Evolutionary conservation across 2,888 invertebrate species (phyloP).

Genomic region (Zygaena filipendulae): DNA sequence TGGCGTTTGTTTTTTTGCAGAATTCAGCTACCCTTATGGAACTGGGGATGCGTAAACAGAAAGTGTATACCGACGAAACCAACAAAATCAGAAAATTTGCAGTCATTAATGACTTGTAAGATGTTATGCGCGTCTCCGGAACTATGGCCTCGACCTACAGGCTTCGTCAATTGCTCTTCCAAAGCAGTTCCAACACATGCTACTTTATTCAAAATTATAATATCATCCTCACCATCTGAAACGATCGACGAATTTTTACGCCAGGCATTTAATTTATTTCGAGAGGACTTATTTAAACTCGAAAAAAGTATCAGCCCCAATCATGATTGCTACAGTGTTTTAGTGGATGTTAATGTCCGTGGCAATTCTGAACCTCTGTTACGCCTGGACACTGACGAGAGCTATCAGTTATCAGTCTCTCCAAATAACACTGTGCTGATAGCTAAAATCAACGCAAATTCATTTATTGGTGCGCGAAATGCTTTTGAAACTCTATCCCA

Average conservation of each 20-base stretch:
- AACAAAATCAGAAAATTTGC: constrained; percentile 36
- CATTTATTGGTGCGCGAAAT: constrained; percentile 81
- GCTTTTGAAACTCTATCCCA: constrained; percentile 81
- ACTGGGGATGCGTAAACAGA: constrained; percentile 76
- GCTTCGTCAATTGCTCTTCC: constrained; percentile 70
- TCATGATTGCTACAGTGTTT: constrained; percentile 44
- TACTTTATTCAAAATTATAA: constrained; percentile 57
- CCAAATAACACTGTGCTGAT: constrained; percentile 51
- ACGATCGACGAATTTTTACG: no score
- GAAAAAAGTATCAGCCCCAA: constrained; percentile 37
- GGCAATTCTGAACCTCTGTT: constrained; percentile 59
- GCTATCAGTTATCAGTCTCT: constrained; percentile 71
- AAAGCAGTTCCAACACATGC: constrained; percentile 70
- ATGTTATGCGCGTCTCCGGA: constrained; percentile 77
- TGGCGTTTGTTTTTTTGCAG: constrained; percentile 36
- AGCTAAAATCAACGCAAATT: constrained; percentile 70
- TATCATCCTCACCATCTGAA: constrained; percentile 31
- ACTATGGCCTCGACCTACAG: constrained; percentile 82
- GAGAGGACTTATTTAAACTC: constrained; percentile 45
- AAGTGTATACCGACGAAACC: constrained; percentile 70
- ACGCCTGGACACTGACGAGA: constrained; percentile 75
- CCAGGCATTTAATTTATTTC: constrained; percentile 55
- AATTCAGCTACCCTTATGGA: constrained; percentile 69
- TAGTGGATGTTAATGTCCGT: constrained; percentile 54
- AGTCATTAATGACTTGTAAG: constrained; percentile 75